These are phyloP conservation scores for Mirza zaza DNA, from an alignment of 2,113 vertebrate species.

Conservation along the genomic window DNA sequence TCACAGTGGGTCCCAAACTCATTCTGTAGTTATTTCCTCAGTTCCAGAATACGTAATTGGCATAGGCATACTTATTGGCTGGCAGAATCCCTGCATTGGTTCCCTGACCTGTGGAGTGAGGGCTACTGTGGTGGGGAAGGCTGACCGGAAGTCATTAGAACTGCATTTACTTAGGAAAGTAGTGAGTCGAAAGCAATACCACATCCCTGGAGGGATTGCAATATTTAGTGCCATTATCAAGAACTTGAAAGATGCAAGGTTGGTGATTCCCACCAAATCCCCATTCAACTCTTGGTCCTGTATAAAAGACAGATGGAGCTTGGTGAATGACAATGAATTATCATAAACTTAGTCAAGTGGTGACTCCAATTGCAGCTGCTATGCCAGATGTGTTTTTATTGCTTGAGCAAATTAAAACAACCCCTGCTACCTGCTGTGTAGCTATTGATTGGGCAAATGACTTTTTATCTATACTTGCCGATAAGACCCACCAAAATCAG, in stretches of 20 bases:
- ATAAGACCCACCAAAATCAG: not conserved
- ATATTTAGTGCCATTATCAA: not conserved
- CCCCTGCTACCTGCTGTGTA: not conserved
- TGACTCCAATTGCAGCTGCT: not conserved
- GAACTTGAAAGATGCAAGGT: not conserved
- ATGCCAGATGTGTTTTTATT: not conserved
- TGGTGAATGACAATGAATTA: not conserved
- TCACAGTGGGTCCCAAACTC: not conserved
- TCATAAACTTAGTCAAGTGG: not conserved
- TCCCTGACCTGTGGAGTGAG: not conserved
- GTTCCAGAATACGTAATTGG: not conserved
- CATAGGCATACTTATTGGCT: not conserved
- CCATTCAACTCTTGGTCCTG: not conserved
- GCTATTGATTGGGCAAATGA: not conserved
- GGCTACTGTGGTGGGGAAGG: not conserved
- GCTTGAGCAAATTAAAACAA: not conserved
- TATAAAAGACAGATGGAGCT: not conserved
- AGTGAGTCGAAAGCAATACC: not conserved
- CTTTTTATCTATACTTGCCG: not conserved
- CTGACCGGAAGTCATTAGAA: not conserved
- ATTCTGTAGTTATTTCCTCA: not conserved
- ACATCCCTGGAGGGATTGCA: not conserved
- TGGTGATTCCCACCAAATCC: not conserved
- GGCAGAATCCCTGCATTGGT: not conserved
- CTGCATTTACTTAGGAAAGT: not conserved